A percentile compares a stretch with the other conserved stretches of the same genome.
These are phyloP conservation scores for Creontiades dilutus DNA, from an alignment of 2,888 invertebrate species.

Conservation along the genomic window DNA sequence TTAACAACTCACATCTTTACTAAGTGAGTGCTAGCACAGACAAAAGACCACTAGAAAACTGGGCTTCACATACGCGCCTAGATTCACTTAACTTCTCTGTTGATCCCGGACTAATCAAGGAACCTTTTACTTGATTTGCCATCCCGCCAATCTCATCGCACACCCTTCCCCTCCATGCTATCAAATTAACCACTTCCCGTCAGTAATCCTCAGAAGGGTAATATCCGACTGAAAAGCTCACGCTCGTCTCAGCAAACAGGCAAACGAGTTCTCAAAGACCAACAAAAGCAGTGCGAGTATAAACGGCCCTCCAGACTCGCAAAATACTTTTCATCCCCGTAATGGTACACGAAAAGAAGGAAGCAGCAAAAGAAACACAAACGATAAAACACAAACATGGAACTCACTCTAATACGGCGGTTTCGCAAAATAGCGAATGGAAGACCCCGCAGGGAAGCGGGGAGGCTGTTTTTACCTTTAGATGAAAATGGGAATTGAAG, in stretches of 20 bases:
- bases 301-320: constrained; percentile 38
- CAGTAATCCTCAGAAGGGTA: constrained; percentile 29
- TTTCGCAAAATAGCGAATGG: constrained; percentile 33
- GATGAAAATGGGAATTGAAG: constrained; percentile 50
- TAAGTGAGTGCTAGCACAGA: too few relatives aligned
- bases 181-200: constrained; percentile 1
- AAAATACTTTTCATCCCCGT: constrained; percentile 57
- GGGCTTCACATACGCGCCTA: too few relatives aligned
- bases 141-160: too few relatives aligned
- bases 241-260: constrained; percentile 21
- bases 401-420: constrained; percentile 41
- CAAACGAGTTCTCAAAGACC: constrained; percentile 48
- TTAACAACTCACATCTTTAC: too few relatives aligned
- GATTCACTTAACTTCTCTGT: too few relatives aligned
- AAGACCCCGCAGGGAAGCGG: constrained; percentile 1
- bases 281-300: constrained; percentile 49
- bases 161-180: neutral
- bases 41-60: too few relatives aligned
- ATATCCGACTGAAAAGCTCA: constrained; percentile 30
- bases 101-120: too few relatives aligned
- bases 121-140: too few relatives aligned
- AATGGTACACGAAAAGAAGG: constrained; percentile 42
- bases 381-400: constrained; percentile 57
- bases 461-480: constrained; percentile 41
- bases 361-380: constrained; percentile 48